These are phyloP conservation scores for Cebidichthys violaceus DNA, from an alignment of 2,113 vertebrate genomes.

Conservation along the genomic window DNA sequence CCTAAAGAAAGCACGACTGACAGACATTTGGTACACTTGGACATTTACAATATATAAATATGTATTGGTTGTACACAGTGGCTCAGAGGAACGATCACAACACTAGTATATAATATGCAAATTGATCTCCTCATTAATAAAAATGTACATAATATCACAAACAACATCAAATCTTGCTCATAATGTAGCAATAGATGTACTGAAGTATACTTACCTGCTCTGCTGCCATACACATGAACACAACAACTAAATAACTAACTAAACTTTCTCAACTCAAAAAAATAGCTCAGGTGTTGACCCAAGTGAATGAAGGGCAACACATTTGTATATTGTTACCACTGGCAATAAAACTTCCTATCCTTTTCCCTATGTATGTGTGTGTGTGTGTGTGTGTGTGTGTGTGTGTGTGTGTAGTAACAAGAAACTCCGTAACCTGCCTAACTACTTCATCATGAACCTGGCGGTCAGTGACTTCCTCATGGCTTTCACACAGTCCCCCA, in stretches of 20 bases:
- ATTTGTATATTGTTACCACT: not conserved
- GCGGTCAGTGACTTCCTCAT: constrained; percentile 93
- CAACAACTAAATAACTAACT: not conserved
- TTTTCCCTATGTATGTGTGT: constrained; percentile 10
- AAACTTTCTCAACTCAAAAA: not conserved
- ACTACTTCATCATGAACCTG: constrained; percentile 92
- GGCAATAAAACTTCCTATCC: not conserved
- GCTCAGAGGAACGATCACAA: not conserved
- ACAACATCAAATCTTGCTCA: not conserved
- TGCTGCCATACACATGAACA: not conserved
- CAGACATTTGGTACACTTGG: not conserved
- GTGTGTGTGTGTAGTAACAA: constrained; percentile 84
- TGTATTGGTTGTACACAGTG: not conserved
- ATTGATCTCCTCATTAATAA: not conserved
- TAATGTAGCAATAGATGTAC: not conserved
- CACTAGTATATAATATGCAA: not conserved
- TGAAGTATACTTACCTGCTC: not conserved
- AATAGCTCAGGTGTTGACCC: not conserved
- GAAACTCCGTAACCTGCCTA: constrained; percentile 89
- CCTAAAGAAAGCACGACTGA: not conserved
- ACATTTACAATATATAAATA: not conserved
- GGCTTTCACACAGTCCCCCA: constrained; percentile 92
- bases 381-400: constrained; percentile 34
- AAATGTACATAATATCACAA: not conserved
- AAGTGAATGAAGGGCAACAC: not conserved